These are phyloP conservation scores for Cistogaster globosa DNA, from an alignment of 2,888 invertebrate genomes.

Conservation along the genomic window DNA sequence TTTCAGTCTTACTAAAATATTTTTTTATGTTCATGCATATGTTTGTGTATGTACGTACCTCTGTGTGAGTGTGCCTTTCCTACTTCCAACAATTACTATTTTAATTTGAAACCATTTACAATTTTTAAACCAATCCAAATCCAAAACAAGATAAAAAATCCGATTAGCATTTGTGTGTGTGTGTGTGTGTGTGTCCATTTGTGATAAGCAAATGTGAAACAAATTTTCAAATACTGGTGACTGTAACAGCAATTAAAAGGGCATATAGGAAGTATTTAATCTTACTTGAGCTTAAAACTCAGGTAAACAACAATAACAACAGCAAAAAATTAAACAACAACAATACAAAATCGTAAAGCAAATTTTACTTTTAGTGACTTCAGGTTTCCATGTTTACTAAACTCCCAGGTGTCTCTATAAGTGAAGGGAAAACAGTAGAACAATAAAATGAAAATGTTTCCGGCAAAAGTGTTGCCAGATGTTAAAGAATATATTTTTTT, in stretches of 20 bases:
- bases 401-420: neutral
- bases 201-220: constrained; percentile 34
- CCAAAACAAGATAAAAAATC: constrained; percentile 42
- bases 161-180: constrained; percentile 25
- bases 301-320: constrained; percentile 41
- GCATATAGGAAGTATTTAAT: constrained; percentile 61
- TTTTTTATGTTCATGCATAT: neutral
- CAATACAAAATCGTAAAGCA: neutral
- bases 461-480: neutral
- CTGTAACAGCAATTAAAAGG: constrained; percentile 64
- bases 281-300: constrained; percentile 62
- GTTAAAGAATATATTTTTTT: neutral
- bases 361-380: neutral
- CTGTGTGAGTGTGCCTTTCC: neutral
- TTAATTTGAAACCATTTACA: constrained; percentile 44
- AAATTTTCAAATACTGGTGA: constrained; percentile 59
- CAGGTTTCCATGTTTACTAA: neutral
- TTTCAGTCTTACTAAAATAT: constrained; percentile 3
- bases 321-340: constrained; percentile 17
- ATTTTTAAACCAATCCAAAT: constrained; percentile 44
- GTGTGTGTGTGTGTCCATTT: constrained; percentile 24
- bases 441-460: neutral
- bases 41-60: neutral
- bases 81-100: constrained; percentile 29
- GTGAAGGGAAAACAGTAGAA: neutral